phyloP scores from a whole-genome alignment of 2,888 invertebrate genomes.

The Mongoloraphidia duomilia region DNA sequence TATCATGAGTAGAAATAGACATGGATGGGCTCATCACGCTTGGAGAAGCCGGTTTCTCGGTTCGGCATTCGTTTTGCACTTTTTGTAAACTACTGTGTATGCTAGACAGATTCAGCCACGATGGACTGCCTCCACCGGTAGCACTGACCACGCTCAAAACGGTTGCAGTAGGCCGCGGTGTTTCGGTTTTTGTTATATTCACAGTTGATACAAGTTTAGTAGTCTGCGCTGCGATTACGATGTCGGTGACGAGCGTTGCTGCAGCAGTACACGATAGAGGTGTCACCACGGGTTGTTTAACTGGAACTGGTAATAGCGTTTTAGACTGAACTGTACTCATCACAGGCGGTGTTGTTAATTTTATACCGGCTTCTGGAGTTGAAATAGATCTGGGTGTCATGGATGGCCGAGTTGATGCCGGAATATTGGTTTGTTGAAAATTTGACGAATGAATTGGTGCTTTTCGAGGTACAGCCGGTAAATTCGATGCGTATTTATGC shows the following conservation, averaged over 20 bases:
- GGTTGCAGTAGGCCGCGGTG: constrained; percentile 23
- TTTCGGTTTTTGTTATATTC: constrained; percentile 35
- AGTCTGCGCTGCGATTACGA: constrained; percentile 34
- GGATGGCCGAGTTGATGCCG: neutral
- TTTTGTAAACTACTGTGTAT: too few species aligned
- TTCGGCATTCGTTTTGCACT: too few species aligned
- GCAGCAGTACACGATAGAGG: constrained; percentile 22
- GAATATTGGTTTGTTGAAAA: too few species aligned
- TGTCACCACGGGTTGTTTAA: constrained; percentile 26
- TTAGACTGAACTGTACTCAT: neutral
- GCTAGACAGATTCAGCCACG: too few species aligned
- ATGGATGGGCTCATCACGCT: constrained; percentile 40
- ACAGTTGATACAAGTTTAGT: constrained; percentile 24
- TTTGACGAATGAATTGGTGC: too few species aligned
- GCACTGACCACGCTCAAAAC: constrained; percentile 16
- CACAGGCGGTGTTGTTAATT: neutral
- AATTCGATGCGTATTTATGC: constrained; percentile 22
- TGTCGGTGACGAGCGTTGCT: constrained; percentile 38
- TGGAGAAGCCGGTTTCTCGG: constrained; percentile 36
- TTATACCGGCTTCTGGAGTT: constrained; percentile 2
- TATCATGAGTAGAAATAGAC: constrained; percentile 38
- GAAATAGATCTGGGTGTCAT: constrained; percentile 1
- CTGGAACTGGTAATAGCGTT: constrained; percentile 6
- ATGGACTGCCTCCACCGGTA: too few species aligned
- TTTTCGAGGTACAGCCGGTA: too few species aligned